phyloP scores from a whole-genome alignment of 2,888 invertebrate genomes.

The Eupeodes latifasciatus region DNA sequence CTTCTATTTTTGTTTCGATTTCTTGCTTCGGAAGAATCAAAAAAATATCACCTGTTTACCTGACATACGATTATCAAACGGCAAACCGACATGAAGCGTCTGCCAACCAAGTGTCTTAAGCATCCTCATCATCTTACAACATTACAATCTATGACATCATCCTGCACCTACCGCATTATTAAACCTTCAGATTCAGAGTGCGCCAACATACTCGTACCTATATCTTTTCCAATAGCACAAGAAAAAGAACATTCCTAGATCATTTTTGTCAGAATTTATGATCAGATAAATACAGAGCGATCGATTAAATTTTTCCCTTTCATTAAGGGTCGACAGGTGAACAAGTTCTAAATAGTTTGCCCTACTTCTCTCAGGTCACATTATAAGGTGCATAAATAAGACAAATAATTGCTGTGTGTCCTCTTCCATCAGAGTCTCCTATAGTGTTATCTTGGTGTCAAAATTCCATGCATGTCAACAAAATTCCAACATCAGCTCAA shows the following conservation, averaged over 20 bases:
- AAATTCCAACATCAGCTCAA: slow-evolving; percentile 70
- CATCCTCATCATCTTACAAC: slow-evolving; percentile 56
- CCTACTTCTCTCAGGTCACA: slow-evolving; percentile 44
- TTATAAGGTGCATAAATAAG: slow-evolving; percentile 65
- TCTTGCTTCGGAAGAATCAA: not conserved
- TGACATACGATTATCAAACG: slow-evolving; percentile 55
- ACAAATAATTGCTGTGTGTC: slow-evolving; percentile 42
- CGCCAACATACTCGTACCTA: slow-evolving; percentile 9
- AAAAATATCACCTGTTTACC: slow-evolving; percentile 59
- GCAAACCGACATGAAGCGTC: slow-evolving; percentile 49
- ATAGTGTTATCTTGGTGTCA: slow-evolving; percentile 55
- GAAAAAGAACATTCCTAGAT: slow-evolving; percentile 39
- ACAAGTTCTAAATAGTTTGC: slow-evolving; percentile 31
- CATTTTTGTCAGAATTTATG: slow-evolving; percentile 68
- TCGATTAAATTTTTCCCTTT: slow-evolving; percentile 54
- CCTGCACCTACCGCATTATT: slow-evolving; percentile 73
- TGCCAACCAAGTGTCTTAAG: slow-evolving; percentile 49
- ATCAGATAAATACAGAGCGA: slow-evolving; percentile 74
- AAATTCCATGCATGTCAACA: slow-evolving; percentile 71
- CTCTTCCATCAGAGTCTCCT: slow-evolving; percentile 28
- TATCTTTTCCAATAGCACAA: slow-evolving; percentile 14
- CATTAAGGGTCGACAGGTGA: slow-evolving; percentile 65
- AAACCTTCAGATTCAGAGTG: slow-evolving; percentile 46
- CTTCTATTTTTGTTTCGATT: not conserved
- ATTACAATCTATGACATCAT: slow-evolving; percentile 62